Evolutionary conservation across 2,113 vertebrate genomes (phyloP), one percentile per base, ranked within the genome.

Genomic region (Anolis carolinensis): DNA sequence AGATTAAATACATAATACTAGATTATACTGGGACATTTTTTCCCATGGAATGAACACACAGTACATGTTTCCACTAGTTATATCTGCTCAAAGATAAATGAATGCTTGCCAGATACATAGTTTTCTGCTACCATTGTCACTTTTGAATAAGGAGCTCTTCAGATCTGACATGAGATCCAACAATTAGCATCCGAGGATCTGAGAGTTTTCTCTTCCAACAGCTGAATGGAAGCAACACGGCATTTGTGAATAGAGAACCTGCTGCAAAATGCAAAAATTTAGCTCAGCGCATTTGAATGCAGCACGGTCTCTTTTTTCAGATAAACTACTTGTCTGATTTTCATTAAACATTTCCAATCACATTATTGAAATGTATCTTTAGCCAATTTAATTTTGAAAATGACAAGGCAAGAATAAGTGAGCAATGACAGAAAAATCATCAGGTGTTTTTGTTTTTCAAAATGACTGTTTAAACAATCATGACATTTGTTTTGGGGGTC

Each of bases 121-220:
- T 36, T 34, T 65, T 32, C 4, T 21, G 32, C 18, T 36, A 73
- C 13, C n/a, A 81, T 21, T 55, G 10, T 39, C 1, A 34, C 4
- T 21, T 50, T n/a, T 48, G 36, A 74, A 34, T 50, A 52, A 73
- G 30, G 20, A 50, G 39, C 13, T 48, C 50, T 80, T 80, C 11
- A 11, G 30, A 32, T 39, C 65, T 73, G 18, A 55, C 30, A 73
- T 14, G 52, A 20, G 21, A 79, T n/a, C 23, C 27, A 48, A 68
- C 23, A 85, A 85, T 79, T 70, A 70, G 36, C n/a, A 85, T 52
- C n/a, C 32, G 68, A 85, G 52, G 63, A 70, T 70, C 65, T 78
- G 8, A 70, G 77, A 23, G 70, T 55, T 52, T 55, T 27, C 7
- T 32, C n/a, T 70, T 10, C 32, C 5, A 2, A 36, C 39, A 25